Evolutionary conservation across 2,888 invertebrate species (phyloP).

Genomic region (Archips xylosteana): DNA sequence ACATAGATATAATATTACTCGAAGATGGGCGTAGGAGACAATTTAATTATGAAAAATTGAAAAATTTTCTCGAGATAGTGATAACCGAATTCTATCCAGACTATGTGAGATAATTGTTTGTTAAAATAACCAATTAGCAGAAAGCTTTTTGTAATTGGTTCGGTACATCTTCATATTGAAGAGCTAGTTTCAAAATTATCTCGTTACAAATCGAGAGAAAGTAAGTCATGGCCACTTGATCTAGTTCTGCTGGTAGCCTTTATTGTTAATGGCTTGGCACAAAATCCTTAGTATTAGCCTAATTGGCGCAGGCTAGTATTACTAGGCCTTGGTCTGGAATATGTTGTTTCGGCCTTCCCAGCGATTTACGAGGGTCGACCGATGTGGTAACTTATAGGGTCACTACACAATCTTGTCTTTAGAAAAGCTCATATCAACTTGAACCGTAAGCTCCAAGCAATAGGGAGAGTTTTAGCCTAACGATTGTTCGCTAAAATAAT

Average conservation of each 20-base stretch:
- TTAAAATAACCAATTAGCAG: too few relatives aligned
- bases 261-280: not conserved
- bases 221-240: not conserved
- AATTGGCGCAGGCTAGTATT: slow-evolving; percentile 6
- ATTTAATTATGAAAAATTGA: too few relatives aligned
- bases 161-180: not conserved
- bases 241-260: not conserved
- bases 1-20: too few relatives aligned
- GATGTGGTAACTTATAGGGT: slow-evolving; percentile 44
- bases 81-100: too few relatives aligned
- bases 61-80: too few relatives aligned
- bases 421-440: slow-evolving; percentile 11
- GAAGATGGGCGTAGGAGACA: too few relatives aligned
- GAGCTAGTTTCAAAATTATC: not conserved
- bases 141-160: too few relatives aligned
- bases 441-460: not conserved
- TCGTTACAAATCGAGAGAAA: not conserved
- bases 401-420: slow-evolving; percentile 37
- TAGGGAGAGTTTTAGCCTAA: slow-evolving; percentile 1
- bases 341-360: slow-evolving; percentile 59
- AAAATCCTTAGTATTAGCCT: not conserved
- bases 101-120: too few relatives aligned
- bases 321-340: slow-evolving; percentile 53
- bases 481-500: slow-evolving; percentile 32
- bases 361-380: slow-evolving; percentile 59